Conservation (phyloP, 2,888 invertebrate genomes). For the Melinaea marsaeus region DNA sequence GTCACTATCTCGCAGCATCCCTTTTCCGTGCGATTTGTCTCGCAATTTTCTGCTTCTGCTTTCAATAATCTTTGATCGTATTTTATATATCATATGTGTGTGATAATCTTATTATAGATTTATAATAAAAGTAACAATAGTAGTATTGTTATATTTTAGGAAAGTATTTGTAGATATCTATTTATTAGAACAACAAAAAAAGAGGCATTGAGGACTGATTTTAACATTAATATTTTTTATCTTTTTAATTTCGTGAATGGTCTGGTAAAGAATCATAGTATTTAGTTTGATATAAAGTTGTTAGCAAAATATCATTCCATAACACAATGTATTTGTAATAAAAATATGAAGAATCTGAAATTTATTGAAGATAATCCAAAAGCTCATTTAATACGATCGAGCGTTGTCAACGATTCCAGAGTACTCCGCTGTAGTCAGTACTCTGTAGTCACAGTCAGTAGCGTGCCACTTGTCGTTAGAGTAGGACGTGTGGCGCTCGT, state of each 20-base stretch:
- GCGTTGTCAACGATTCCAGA: conserved; percentile 1
- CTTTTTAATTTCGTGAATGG: too few species aligned
- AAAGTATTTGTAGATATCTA: too few species aligned
- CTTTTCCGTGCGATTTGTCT: conserved; percentile 9
- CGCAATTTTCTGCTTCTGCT: conserved; percentile 12
- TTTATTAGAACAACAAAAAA: too few species aligned
- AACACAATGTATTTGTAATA: not conserved
- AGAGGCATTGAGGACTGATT: too few species aligned
- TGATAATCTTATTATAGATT: too few species aligned
- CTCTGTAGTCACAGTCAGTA: conserved; percentile 44
- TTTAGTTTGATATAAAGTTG: too few species aligned
- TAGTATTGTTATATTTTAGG: too few species aligned
- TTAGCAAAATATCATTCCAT: not conserved
- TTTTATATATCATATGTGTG: conserved; percentile 3
- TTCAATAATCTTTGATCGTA: conserved; percentile 2
- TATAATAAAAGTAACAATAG: too few species aligned
- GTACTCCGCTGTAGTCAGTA: conserved; percentile 10
- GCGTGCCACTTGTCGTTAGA: conserved; percentile 56
- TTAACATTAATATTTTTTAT: too few species aligned
- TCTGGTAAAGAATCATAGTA: too few species aligned
- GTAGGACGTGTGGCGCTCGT: conserved; percentile 43
- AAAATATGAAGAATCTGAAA: not conserved
- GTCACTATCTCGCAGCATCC: conserved; percentile 5
- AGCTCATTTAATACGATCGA: conserved; percentile 1
- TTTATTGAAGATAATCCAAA: conserved; percentile 4